Base-by-base conservation (phyloP, 2,888 invertebrate species). In the Ochropacha duplaris region DNA sequence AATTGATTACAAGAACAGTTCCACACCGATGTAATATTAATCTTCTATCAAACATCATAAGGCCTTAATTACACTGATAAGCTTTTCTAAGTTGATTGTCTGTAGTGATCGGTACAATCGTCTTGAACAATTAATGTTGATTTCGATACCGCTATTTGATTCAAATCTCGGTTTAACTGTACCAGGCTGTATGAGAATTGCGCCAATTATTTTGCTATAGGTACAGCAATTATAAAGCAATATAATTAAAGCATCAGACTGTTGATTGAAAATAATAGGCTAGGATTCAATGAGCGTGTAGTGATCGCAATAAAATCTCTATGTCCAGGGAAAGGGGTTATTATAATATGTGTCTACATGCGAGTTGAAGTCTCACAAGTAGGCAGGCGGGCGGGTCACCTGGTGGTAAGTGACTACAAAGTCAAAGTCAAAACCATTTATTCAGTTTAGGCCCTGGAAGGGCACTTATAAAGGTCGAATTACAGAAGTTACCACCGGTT, bases 41-140 rank as follows among this genome's bases (percentile, higher is more conserved):
- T 39, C 56, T 26, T 36, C 28, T 3, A 22, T 50, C 49, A 22
- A 11, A 51, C 55, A 14, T 3, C 4, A 52, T 61, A 64, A 56
- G 57, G 62, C 54, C 49, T 54, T 44, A 28, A 49, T 61, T 58
- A 19, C 50, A 24, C 55, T 59, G 49, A 1, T 5, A 44, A 31
- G 54, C 56, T 57, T 31, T 54, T 57, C 57, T 61, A 49, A 56
- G 60, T 59, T 61, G 66, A 57, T 62, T 63, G 61, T 63, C 64
- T 61, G 62, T 54, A 58, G 63, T 70, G 65, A 68, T 71, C 65
- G 73, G 73, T 73, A 79, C 82, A 79, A 83, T 83, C 78, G 75
- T 67, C 69, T 73, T 75, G 78, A 84, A 88, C 88, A 88, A 88
- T 87, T 87, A 87, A 86, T 86, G 87, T 86, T 83, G 86, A 88